phyloP scores from a whole-genome alignment of 2,888 invertebrate species.

The Neoitamus cyanurus region DNA sequence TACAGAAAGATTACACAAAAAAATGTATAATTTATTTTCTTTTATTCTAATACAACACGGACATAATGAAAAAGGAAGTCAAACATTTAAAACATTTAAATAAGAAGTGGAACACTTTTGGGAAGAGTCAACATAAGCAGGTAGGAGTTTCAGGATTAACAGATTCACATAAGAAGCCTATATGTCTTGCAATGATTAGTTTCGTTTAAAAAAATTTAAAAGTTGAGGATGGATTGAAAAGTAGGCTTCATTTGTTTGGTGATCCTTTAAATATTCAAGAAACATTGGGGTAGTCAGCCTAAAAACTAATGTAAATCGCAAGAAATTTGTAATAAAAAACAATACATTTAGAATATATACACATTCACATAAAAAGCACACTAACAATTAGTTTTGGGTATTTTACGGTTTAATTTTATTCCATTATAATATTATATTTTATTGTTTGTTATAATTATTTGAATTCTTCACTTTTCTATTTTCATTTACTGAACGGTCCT shows the following conservation, averaged over 20 bases:
- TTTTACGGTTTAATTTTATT: background rate
- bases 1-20: background rate
- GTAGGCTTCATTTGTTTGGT: background rate
- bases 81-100: background rate
- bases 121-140: background rate
- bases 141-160: background rate
- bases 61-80: background rate
- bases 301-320: background rate
- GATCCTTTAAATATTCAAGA: background rate
- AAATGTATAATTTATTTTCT: background rate
- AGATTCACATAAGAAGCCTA: background rate
- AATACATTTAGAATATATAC: constrained; percentile 37
- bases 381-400: constrained; percentile 15
- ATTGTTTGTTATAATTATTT: constrained; percentile 16
- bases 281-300: background rate
- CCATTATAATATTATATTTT: background rate
- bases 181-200: background rate
- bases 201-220: background rate
- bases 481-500: background rate
- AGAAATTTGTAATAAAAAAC: background rate
- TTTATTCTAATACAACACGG: background rate
- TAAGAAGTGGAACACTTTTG: background rate
- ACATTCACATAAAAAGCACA: constrained; percentile 48
- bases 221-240: background rate
- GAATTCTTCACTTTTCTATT: constrained; percentile 27